These are phyloP conservation scores for Allolobophora icterica DNA, from an alignment of 2,888 invertebrate species.

Conservation along the genomic window DNA sequence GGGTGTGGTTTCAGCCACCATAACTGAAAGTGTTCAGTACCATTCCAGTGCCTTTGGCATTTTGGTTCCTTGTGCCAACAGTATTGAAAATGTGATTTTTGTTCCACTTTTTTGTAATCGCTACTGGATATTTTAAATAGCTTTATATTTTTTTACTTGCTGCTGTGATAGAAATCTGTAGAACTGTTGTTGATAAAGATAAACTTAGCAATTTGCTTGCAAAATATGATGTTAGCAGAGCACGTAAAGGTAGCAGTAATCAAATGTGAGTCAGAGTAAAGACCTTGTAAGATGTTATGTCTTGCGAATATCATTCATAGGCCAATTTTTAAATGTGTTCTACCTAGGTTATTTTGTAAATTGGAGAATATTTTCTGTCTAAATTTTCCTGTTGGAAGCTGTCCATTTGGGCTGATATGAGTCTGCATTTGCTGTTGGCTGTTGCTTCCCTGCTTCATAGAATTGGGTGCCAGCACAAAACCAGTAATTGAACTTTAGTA, in stretches of 20 bases:
- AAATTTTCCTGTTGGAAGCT: background rate
- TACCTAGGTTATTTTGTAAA: background rate
- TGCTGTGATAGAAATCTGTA: background rate
- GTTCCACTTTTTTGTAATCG: background rate
- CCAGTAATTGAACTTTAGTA: background rate
- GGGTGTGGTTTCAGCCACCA: background rate
- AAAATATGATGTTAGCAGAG: no score
- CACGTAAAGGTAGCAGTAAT: background rate
- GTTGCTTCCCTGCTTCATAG: background rate
- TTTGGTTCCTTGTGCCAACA: no score
- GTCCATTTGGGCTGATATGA: background rate
- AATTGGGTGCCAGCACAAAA: background rate
- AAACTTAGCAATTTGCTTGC: no score
- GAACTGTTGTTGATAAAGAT: no score
- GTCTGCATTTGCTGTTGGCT: background rate
- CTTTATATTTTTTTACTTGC: background rate
- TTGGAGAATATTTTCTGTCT: slow-evolving; percentile 14
- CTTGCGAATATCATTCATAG: background rate
- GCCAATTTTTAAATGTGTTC: background rate
- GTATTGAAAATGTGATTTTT: background rate
- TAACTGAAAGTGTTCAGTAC: background rate
- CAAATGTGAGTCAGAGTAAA: background rate
- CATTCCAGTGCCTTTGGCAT: background rate
- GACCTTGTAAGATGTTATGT: background rate
- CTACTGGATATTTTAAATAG: background rate